Evolutionary conservation across 2,797 vertebrate genomes (phyloP), one percentile per base, ranked within the genome.

Genomic region (Pagetopsis macropterus): DNA sequence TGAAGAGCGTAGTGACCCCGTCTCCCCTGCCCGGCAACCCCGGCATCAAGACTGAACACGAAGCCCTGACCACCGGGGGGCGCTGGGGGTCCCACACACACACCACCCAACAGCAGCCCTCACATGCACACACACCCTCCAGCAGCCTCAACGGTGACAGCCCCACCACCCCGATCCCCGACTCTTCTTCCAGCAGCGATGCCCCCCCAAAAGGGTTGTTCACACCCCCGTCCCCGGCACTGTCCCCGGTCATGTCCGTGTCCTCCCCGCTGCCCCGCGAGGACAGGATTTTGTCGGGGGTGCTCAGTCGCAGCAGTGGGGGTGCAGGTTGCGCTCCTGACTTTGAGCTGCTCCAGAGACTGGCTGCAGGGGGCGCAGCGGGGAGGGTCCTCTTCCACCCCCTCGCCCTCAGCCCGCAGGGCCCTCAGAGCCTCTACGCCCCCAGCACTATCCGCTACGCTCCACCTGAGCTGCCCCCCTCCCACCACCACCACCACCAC

Each of bases 361-460:
- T 91, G 88, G 94, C 93, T 48, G 94, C 93, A 13, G 92, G 95
- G 4, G 92, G 93, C 65, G 91, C 93, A 10, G 92, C 96, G 0
- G 94, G 96, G 51, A 93, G 96, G 75, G 93, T 97, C 84, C 95
- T 96, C 14, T 95, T 96, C 86, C 95, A 95, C 83, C 96, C 71
- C 2, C 84, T 96, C 0, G 90, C 96, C 72, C 94, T 89, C 31
- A 94, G 92, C 79, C 96, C 82, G 0, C 94, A 92, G 88, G 94
- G 94, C 58, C 94, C 93, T 56, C 93, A 95, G 90, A 95, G 95
- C 84, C 94, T 96, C 46, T 97, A 96, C n/a, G 83, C 96, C 4
- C 95, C 96, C 0, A 96, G 96, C 87, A 94, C 96, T 64, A 97
- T 97, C 86, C 96, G 96, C 75, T 97, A 97, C 0, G 96, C 96